Conservation (phyloP, 2,797 vertebrate genomes). For the Jordanella pulchra region DNA sequence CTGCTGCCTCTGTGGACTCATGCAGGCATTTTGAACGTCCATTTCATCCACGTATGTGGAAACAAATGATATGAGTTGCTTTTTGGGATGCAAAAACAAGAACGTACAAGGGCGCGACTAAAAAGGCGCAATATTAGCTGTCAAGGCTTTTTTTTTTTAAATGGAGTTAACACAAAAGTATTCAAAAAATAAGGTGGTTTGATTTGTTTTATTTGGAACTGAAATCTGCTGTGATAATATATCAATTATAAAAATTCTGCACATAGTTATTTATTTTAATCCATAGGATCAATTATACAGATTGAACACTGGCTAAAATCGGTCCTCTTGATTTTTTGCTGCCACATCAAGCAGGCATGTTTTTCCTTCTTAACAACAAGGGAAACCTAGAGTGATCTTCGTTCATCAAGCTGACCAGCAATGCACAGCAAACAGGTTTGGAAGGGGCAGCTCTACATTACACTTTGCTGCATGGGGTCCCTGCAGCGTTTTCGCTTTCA, state of each 20-base stretch:
- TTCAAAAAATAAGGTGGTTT: neutral
- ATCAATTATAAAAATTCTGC: neutral
- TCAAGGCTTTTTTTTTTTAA: neutral
- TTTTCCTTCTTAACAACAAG: neutral
- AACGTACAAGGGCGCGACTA: neutral
- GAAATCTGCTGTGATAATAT: neutral
- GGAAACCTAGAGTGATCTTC: neutral
- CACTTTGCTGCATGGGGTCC: neutral
- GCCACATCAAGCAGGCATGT: neutral
- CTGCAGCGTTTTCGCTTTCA: neutral
- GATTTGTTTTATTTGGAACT: neutral
- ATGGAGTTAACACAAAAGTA: neutral
- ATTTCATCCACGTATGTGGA: conserved; percentile 28
- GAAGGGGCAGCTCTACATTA: neutral
- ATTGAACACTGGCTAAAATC: neutral
- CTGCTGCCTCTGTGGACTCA: conserved; percentile 41
- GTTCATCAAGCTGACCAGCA: conserved; percentile 1
- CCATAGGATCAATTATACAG: neutral
- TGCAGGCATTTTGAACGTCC: conserved; percentile 29
- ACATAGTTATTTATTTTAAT: neutral
- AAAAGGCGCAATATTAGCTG: neutral
- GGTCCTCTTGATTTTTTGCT: neutral
- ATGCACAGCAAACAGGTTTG: neutral
- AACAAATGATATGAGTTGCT: conserved; percentile 9
- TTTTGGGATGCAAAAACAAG: conserved; percentile 8